phyloP scores from a whole-genome alignment of 2,888 invertebrate species.

The Cantharis rufa region DNA sequence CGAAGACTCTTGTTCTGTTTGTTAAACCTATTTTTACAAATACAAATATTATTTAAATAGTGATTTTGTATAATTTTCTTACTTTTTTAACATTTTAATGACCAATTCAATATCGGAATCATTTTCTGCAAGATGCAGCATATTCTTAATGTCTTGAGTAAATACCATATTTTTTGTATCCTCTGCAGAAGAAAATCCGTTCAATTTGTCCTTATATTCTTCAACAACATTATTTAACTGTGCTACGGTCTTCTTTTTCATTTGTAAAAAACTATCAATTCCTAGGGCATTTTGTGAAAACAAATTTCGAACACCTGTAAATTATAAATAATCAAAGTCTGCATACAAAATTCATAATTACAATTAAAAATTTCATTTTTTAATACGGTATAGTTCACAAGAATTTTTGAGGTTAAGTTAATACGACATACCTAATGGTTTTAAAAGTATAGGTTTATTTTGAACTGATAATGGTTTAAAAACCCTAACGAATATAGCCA shows the following conservation, averaged over 20 bases:
- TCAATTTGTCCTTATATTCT: constrained; percentile 74
- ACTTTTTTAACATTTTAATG: constrained; percentile 72
- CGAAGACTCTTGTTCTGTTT: constrained; percentile 70
- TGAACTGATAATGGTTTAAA: not conserved
- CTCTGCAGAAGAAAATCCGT: constrained; percentile 61
- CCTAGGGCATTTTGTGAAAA: constrained; percentile 66
- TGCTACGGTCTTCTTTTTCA: constrained; percentile 60
- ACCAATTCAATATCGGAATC: constrained; percentile 67
- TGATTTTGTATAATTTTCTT: constrained; percentile 38
- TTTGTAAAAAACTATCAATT: constrained; percentile 62
- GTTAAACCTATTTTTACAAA: constrained; percentile 62
- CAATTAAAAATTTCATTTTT: not conserved
- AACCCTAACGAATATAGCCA: not conserved
- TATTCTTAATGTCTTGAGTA: constrained; percentile 83
- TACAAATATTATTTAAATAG: not conserved
- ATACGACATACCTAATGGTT: not conserved
- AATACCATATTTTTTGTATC: constrained; percentile 70
- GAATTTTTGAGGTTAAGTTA: not conserved
- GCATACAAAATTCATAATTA: not conserved
- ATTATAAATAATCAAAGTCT: not conserved
- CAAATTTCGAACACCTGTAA: constrained; percentile 43
- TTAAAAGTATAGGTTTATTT: not conserved
- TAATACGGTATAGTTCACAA: not conserved
- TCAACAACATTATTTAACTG: constrained; percentile 67
- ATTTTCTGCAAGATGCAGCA: constrained; percentile 71